These are phyloP conservation scores for Platysteira castanea DNA, from an alignment of 2,113 vertebrate genomes.

Conservation along the genomic window DNA sequence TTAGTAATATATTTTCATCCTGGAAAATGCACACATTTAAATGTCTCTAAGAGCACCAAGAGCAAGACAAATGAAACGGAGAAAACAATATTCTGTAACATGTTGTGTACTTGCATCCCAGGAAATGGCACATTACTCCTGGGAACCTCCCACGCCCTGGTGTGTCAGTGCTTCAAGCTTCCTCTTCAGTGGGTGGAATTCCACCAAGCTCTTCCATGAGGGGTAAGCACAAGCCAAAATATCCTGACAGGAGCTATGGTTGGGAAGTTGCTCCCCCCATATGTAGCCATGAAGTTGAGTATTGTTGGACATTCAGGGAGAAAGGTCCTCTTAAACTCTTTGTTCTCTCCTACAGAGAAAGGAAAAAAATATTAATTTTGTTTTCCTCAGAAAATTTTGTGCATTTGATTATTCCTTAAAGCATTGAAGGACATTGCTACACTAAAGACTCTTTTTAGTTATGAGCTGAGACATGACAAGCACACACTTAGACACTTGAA, in stretches of 20 bases:
- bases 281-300: background rate
- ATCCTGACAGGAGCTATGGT: background rate
- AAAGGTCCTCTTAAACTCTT: background rate
- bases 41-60: background rate
- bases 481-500: background rate
- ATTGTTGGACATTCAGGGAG: background rate
- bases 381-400: background rate
- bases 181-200: background rate
- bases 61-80: background rate
- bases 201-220: background rate
- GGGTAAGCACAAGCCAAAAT: background rate
- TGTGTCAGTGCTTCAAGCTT: background rate
- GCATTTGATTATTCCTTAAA: background rate
- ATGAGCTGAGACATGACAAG: background rate
- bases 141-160: background rate
- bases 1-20: background rate
- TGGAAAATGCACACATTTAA: background rate
- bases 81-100: background rate
- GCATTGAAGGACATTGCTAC: background rate
- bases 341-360: background rate
- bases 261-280: background rate
- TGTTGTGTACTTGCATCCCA: background rate
- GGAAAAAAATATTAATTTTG: background rate
- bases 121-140: background rate
- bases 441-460: background rate